Evolutionary conservation across 2,113 vertebrate species (phyloP), one percentile per base, ranked within the genome.

Genomic region (Cyanoramphus novaezelandiae): DNA sequence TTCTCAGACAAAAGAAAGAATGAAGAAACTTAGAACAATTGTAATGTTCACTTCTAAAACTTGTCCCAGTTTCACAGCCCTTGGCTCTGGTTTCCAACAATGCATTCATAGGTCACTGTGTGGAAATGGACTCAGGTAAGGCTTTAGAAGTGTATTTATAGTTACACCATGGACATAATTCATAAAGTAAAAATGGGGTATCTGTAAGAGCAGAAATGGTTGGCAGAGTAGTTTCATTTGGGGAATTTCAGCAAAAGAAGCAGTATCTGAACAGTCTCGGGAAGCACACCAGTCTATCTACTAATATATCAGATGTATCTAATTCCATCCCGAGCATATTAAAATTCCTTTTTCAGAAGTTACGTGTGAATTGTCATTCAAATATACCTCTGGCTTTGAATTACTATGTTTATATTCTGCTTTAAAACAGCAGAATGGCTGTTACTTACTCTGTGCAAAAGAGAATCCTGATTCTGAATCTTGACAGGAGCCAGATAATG

Each of bases 81-180:
- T 75, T 80, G 79, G 43, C 47, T 88, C 35, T 84, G 57, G 35
- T 44, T 89, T 94, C 80, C 44, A 93, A 70, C 60, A 83, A 43
- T 8, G 35, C 19, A 13, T 41, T 86, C 80, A 16, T 14, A 82
- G 75, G 75, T 84, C 69, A 88, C 37, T 16, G 17, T 59, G 60
- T 76, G 47, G 60, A 94, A 91, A 90, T 16, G 27, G 55, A 72
- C 43, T 83, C 55, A 77, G 46, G 78, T 52, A 49, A 91, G 59
- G 63, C 67, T 80, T 76, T 70, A 50, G 37, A 94, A 91, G 52
- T 39, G 17, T 94, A 94, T 90, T 96, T 96, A 95, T 86, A 96
- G 85, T 70, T 64, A 75, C 46, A 49, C 21, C 3, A 13, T 20
- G 27, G 14, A 85, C 59, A 31, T 64, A 88, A 90, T 88, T 94